Percentiles rank a stretch among this genome's conserved stretches.
phyloP scores from a whole-genome alignment of 1,140 invertebrate genomes.

The Phortica variegata region DNA sequence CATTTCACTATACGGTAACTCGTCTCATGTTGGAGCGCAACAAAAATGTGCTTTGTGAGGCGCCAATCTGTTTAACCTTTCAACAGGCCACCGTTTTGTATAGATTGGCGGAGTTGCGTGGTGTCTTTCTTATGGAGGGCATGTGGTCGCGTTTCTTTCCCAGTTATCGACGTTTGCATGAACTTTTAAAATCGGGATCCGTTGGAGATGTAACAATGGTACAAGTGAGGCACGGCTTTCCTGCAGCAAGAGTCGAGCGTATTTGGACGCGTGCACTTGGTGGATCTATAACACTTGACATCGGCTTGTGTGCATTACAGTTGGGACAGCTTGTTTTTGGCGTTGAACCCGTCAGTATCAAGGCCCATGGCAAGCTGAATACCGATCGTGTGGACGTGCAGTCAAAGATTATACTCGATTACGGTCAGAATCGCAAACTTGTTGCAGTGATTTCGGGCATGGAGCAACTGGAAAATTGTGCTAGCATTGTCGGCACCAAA shows the following conservation, averaged over 20 bases:
- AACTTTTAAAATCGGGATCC: constrained; percentile 62
- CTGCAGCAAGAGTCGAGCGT: constrained; percentile 38
- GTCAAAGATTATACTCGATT: constrained; percentile 66
- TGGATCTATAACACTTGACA: constrained; percentile 77
- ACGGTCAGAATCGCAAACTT: constrained; percentile 63
- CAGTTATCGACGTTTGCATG: constrained; percentile 66
- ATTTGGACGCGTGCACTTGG: constrained; percentile 60
- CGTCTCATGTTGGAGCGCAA: constrained; percentile 73
- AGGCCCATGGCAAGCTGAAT: constrained; percentile 67
- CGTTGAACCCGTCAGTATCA: constrained; percentile 64
- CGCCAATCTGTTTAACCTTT: constrained; percentile 73
- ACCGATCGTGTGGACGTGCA: constrained; percentile 68
- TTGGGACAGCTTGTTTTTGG: constrained; percentile 70
- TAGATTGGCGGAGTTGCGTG: constrained; percentile 64
- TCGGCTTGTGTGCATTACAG: constrained; percentile 81
- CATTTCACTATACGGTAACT: constrained; percentile 68
- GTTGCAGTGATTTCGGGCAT: constrained; percentile 61
- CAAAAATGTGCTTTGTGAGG: constrained; percentile 83
- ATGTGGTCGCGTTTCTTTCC: constrained; percentile 84
- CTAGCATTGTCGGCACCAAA: constrained; percentile 66
- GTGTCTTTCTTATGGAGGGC: constrained; percentile 78
- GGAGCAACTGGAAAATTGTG: constrained; percentile 64
- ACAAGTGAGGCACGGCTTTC: constrained; percentile 68
- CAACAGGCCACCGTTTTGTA: constrained; percentile 68
- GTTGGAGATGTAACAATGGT: constrained; percentile 74